phyloP scores from a whole-genome alignment of 2,888 invertebrate species.

The Helicoverpa assulta region DNA sequence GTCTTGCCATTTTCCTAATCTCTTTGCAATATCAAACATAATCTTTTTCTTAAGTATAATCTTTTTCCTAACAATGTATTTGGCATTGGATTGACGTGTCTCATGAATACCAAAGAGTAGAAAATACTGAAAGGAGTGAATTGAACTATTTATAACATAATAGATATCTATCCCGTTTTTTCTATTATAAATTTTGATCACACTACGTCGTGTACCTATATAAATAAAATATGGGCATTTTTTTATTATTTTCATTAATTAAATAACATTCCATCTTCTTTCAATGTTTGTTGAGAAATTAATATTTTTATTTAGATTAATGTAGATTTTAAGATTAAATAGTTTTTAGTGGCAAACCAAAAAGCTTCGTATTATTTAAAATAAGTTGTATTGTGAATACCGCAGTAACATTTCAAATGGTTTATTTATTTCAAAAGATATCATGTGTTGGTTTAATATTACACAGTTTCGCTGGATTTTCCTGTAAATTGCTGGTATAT shows the following conservation, averaged over 20 bases:
- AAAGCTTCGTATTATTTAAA: constrained; percentile 62
- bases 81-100: constrained; percentile 76
- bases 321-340: constrained; percentile 79
- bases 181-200: constrained; percentile 77
- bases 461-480: constrained; percentile 69
- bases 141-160: constrained; percentile 73
- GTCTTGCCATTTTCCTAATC: background rate
- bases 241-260: constrained; percentile 61
- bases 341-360: constrained; percentile 71
- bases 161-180: constrained; percentile 80
- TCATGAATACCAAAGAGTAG: constrained; percentile 71
- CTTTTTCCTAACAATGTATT: constrained; percentile 21
- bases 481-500: constrained; percentile 79
- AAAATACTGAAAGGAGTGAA: constrained; percentile 64
- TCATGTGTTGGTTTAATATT: constrained; percentile 49
- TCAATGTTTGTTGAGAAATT: constrained; percentile 76
- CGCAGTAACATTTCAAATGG: constrained; percentile 22
- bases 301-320: constrained; percentile 79
- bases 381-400: constrained; percentile 24
- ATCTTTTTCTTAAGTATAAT: background rate
- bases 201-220: constrained; percentile 76
- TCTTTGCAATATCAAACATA: constrained; percentile 30
- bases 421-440: constrained; percentile 46
- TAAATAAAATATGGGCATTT: constrained; percentile 61
- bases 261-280: constrained; percentile 79